These are phyloP conservation scores for Leiothrix lutea DNA, from an alignment of 2,113 vertebrate genomes.

Conservation along the genomic window DNA sequence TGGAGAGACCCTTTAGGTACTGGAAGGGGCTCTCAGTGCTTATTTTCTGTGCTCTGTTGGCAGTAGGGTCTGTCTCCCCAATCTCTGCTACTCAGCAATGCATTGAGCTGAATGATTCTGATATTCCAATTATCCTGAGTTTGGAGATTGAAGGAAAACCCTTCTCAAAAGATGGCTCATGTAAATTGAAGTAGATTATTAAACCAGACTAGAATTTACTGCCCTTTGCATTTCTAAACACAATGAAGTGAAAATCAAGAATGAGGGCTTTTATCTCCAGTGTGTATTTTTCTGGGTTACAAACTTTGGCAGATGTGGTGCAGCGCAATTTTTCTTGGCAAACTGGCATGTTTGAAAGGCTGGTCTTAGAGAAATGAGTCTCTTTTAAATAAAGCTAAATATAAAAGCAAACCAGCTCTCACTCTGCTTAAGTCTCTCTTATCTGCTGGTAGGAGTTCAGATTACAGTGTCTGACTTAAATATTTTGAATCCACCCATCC, in stretches of 20 bases:
- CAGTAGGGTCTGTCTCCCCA: neutral
- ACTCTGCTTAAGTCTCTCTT: neutral
- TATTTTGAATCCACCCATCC: neutral
- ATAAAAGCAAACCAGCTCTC: neutral
- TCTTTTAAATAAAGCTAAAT: neutral
- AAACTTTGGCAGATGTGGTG: neutral
- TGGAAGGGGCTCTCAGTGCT: neutral
- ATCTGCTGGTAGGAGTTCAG: neutral
- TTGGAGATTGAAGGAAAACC: neutral
- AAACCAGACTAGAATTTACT: neutral
- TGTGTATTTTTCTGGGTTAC: neutral
- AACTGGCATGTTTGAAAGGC: neutral
- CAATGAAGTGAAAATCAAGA: neutral
- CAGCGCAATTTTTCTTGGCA: neutral
- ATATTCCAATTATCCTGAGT: neutral
- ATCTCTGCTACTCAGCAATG: neutral
- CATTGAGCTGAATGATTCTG: neutral
- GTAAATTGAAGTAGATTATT: neutral
- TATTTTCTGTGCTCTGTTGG: neutral
- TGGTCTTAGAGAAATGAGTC: neutral
- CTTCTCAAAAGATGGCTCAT: neutral
- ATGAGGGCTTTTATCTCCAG: neutral
- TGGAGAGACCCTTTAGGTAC: neutral
- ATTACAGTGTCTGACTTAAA: neutral
- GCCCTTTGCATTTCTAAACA: neutral